Conservation (phyloP, 2,797 vertebrate species). For the Lophius americanus region DNA sequence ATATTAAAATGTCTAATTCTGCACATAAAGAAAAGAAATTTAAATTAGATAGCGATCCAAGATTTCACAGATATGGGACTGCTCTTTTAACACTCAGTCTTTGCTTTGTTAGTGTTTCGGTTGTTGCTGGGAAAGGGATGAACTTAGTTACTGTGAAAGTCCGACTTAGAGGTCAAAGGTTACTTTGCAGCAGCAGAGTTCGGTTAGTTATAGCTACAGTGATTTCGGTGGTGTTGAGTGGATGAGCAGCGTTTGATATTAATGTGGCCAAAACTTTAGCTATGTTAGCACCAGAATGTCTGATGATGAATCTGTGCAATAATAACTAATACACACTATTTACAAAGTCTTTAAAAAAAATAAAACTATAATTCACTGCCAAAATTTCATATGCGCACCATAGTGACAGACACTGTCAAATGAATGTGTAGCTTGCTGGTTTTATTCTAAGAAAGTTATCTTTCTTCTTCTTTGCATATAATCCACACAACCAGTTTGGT, state of each 20-base stretch:
- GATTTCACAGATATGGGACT: too few relatives aligned
- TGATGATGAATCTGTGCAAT: slow-evolving; percentile 51
- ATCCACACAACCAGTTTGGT: slow-evolving; percentile 10
- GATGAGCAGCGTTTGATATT: background rate
- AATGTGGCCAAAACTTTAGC: background rate
- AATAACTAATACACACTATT: slow-evolving; percentile 34
- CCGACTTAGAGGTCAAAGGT: slow-evolving; percentile 15
- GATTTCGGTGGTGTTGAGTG: slow-evolving; percentile 16
- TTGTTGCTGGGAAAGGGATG: slow-evolving; percentile 23
- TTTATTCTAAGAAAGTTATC: slow-evolving; percentile 17
- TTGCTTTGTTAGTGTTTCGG: background rate
- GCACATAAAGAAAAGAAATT: too few relatives aligned
- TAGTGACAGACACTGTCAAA: slow-evolving; percentile 7
- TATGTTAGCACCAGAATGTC: slow-evolving; percentile 32
- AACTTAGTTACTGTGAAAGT: slow-evolving; percentile 6
- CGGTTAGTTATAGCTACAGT: slow-evolving; percentile 40
- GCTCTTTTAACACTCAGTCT: background rate
- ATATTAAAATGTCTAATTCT: too few relatives aligned
- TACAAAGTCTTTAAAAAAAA: slow-evolving; percentile 7
- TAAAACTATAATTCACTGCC: slow-evolving; percentile 12
- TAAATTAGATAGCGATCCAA: too few relatives aligned
- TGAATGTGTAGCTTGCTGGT: slow-evolving; percentile 2
- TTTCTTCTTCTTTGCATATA: slow-evolving; percentile 1
- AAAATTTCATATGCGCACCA: slow-evolving; percentile 41
- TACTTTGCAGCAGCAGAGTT: slow-evolving; percentile 25